Percentiles rank a stretch among this genome's conserved stretches.
Conservation (phyloP, 1,140 invertebrate species). For the Agrilus planipennis region DNA sequence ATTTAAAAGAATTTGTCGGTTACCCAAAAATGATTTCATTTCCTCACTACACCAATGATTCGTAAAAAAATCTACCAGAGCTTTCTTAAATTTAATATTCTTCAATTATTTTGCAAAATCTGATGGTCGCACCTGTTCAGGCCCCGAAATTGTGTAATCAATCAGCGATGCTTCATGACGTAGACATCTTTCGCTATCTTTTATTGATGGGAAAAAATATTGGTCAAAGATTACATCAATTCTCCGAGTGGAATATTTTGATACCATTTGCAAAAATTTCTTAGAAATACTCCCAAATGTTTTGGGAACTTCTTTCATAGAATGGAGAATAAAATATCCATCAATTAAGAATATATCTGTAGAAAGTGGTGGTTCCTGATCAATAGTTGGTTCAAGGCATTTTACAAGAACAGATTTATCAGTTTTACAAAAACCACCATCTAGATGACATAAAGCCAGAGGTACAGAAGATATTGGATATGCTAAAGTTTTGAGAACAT, state of each 20-base stretch:
- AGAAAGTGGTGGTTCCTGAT: slow-evolving; percentile 12
- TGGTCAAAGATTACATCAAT: slow-evolving; percentile 17
- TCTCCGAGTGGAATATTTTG: slow-evolving; percentile 11
- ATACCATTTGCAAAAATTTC: slow-evolving; percentile 21
- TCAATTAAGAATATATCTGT: slow-evolving; percentile 23
- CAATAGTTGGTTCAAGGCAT: slow-evolving; percentile 15
- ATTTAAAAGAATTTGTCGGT: slow-evolving; percentile 16
- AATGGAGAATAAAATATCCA: slow-evolving; percentile 27
- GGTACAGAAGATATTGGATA: slow-evolving; percentile 22
- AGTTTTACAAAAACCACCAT: slow-evolving; percentile 27
- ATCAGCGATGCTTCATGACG: background rate
- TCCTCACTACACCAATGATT: slow-evolving; percentile 13
- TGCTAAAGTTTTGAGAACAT: slow-evolving; percentile 17
- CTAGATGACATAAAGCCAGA: slow-evolving; percentile 28
- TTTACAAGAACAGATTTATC: slow-evolving; percentile 23
- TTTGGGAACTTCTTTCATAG: slow-evolving; percentile 23
- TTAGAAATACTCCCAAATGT: slow-evolving; percentile 26
- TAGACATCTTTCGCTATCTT: slow-evolving; percentile 16
- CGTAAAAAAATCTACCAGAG: slow-evolving; percentile 16
- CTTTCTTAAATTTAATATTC: slow-evolving; percentile 17
- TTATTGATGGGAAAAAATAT: slow-evolving; percentile 18
- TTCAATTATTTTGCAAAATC: slow-evolving; percentile 14
- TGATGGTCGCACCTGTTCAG: slow-evolving; percentile 1
- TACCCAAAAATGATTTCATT: slow-evolving; percentile 16
- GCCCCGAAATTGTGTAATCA: background rate